These are phyloP conservation scores for Myotis planiceps DNA, from an alignment of 2,797 vertebrate genomes.

Conservation along the genomic window DNA sequence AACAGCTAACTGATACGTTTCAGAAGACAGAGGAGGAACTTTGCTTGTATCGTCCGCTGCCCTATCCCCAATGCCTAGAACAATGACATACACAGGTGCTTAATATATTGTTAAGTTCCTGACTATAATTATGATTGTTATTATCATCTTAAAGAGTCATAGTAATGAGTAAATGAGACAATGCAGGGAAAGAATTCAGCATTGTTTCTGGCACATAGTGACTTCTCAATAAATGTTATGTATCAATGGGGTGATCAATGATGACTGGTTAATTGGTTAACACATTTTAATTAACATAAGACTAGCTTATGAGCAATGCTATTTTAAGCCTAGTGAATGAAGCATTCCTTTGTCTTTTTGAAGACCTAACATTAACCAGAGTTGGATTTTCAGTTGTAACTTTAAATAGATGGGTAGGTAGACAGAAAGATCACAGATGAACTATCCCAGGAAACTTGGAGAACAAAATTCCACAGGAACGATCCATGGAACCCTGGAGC, in stretches of 20 bases:
- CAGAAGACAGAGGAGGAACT: background rate
- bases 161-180: background rate
- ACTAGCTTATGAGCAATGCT: background rate
- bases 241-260: background rate
- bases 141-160: background rate
- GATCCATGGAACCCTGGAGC: background rate
- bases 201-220: background rate
- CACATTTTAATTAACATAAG: conserved; percentile 4
- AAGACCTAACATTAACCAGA: conserved; percentile 21
- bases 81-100: background rate
- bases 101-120: background rate
- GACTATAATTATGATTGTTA: background rate
- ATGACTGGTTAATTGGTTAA: background rate
- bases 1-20: background rate
- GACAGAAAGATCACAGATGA: background rate
- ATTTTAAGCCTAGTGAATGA: background rate
- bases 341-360: conserved; percentile 9
- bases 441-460: background rate
- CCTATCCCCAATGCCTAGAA: background rate
- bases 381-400: background rate
- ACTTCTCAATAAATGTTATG: background rate
- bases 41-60: background rate
- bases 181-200: background rate
- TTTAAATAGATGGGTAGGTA: background rate
- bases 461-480: background rate